phyloP scores from a whole-genome alignment of 2,113 vertebrate genomes.

The Zosterops borbonicus region DNA sequence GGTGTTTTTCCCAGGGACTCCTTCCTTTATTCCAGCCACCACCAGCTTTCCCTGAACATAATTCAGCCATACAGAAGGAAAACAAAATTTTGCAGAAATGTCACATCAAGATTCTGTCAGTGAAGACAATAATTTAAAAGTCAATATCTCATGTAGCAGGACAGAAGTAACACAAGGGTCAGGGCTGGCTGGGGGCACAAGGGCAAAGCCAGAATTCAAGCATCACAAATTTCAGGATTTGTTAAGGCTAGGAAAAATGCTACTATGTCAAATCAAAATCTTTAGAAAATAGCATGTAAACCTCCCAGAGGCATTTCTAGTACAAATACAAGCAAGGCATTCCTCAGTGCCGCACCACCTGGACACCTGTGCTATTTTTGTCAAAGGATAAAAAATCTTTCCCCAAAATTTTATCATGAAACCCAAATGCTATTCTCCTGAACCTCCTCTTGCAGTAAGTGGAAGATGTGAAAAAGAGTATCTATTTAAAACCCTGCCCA shows the following conservation, averaged over 20 bases:
- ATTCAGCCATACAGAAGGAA: background rate
- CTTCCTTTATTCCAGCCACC: background rate
- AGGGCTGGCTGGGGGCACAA: background rate
- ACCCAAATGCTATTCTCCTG: background rate
- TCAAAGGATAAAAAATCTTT: background rate
- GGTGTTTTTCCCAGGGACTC: background rate
- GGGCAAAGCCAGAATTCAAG: background rate
- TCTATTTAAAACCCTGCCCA: background rate
- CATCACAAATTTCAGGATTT: background rate
- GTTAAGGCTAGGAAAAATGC: background rate
- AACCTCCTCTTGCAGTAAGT: background rate
- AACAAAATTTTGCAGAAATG: background rate
- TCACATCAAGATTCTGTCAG: background rate
- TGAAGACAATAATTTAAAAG: background rate
- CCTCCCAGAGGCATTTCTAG: background rate
- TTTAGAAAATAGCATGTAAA: background rate
- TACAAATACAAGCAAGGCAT: background rate
- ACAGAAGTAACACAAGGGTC: fast-evolving
- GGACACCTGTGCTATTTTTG: background rate
- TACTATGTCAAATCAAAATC: background rate
- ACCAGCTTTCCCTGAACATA: background rate
- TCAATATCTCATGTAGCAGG: background rate
- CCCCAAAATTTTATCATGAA: background rate
- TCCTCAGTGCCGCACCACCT: background rate
- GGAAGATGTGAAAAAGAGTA: background rate